Evolutionary conservation across 2,888 invertebrate genomes (phyloP).

Genomic region (Phytoseiulus persimilis): DNA sequence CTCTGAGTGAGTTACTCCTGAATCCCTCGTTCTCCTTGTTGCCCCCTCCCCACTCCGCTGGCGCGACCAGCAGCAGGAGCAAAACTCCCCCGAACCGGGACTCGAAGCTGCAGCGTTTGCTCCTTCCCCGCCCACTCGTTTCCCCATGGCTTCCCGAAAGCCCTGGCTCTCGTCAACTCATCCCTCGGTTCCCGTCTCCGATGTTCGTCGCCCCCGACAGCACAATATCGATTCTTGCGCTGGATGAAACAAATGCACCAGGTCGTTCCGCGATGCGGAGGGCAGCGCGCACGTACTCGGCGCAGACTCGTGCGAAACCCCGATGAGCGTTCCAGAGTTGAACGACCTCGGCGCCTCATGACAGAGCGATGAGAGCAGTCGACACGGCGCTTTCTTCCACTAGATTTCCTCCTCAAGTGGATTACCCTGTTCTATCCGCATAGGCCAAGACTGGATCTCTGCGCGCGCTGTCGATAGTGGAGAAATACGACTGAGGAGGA

Average conservation of each 20-base stretch:
- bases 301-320: background rate
- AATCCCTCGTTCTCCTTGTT: background rate
- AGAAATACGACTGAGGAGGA: background rate
- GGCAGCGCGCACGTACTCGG: background rate
- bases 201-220: background rate
- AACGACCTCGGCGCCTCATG: background rate
- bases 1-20: background rate
- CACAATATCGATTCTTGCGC: background rate
- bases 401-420: constrained; percentile 39
- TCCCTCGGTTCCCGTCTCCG: background rate
- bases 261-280: background rate
- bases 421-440: background rate
- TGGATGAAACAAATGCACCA: background rate
- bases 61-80: background rate
- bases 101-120: background rate
- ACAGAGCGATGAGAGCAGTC: background rate
- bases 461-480: background rate
- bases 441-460: background rate
- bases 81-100: background rate
- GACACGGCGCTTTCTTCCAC: constrained; percentile 19
- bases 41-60: background rate
- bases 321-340: background rate
- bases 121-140: background rate
- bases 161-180: background rate
- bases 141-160: background rate